phyloP scores from a whole-genome alignment of 2,797 vertebrate genomes.

The Molossus molossus region DNA sequence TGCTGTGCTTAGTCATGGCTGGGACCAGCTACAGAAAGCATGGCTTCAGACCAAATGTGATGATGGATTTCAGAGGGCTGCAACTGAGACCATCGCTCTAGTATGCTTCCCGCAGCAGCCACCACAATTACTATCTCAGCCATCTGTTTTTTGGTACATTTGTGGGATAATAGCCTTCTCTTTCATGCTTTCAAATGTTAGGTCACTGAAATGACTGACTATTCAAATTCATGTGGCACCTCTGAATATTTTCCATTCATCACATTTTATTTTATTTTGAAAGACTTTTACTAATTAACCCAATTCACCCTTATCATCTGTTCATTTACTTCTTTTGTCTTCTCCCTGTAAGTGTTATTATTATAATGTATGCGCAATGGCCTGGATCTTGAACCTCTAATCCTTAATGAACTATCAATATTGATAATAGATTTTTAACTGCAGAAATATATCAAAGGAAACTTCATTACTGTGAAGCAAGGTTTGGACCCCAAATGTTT shows the following conservation, averaged over 20 bases:
- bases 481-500: neutral
- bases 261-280: conserved; percentile 61
- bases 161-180: neutral
- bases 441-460: conserved; percentile 21
- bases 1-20: neutral
- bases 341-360: neutral
- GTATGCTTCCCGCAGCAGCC: neutral
- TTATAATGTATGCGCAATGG: neutral
- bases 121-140: conserved; percentile 24
- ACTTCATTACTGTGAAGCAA: neutral
- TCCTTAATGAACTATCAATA: neutral
- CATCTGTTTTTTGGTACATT: neutral
- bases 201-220: conserved; percentile 52
- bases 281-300: neutral
- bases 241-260: neutral
- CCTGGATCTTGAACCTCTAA: neutral
- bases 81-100: neutral
- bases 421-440: neutral
- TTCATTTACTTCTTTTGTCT: neutral
- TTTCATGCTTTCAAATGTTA: conserved; percentile 51
- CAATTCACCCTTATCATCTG: neutral
- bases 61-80: conserved; percentile 28
- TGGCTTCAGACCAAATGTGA: neutral
- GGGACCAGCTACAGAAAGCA: neutral
- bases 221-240: conserved; percentile 54